Conservation (phyloP, 2,888 invertebrate species). For the Anthoptus insignis region DNA sequence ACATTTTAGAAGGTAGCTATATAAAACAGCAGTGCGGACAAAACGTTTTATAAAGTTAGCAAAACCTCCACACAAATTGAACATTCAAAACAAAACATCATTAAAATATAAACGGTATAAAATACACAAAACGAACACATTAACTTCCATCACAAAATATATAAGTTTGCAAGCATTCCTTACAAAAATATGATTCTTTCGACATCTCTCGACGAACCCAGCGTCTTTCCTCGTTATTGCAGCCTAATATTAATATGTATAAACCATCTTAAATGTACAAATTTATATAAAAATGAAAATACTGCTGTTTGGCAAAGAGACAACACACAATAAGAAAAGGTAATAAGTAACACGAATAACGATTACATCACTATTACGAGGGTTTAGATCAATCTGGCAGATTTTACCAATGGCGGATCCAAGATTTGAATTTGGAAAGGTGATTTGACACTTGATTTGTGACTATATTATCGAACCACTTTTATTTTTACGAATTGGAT, state of each 20-base stretch:
- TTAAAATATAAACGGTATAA: slow-evolving; percentile 23
- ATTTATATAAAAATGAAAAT: slow-evolving; percentile 46
- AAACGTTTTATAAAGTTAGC: not conserved
- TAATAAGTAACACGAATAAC: not conserved
- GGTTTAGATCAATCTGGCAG: too few species aligned
- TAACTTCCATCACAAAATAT: slow-evolving; percentile 45
- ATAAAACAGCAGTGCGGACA: slow-evolving; percentile 11
- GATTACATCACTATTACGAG: not conserved
- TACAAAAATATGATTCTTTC: slow-evolving; percentile 62
- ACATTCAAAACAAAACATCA: slow-evolving; percentile 14
- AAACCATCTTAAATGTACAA: slow-evolving; percentile 40
- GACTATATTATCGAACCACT: too few species aligned
- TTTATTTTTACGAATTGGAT: too few species aligned
- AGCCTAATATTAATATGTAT: slow-evolving; percentile 51
- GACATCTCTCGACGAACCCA: slow-evolving; percentile 52
- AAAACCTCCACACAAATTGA: slow-evolving; percentile 17
- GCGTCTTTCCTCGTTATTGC: slow-evolving; percentile 56
- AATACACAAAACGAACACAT: slow-evolving; percentile 28
- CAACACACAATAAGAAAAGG: slow-evolving; percentile 15
- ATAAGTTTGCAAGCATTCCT: slow-evolving; percentile 54
- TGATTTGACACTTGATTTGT: too few species aligned
- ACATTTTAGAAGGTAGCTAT: not conserved
- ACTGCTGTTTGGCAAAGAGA: slow-evolving; percentile 19
- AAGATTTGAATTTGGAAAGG: too few species aligned
- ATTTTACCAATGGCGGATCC: too few species aligned